Conservation (phyloP, 2,113 vertebrate genomes). For the Seriola quinqueradiata region DNA sequence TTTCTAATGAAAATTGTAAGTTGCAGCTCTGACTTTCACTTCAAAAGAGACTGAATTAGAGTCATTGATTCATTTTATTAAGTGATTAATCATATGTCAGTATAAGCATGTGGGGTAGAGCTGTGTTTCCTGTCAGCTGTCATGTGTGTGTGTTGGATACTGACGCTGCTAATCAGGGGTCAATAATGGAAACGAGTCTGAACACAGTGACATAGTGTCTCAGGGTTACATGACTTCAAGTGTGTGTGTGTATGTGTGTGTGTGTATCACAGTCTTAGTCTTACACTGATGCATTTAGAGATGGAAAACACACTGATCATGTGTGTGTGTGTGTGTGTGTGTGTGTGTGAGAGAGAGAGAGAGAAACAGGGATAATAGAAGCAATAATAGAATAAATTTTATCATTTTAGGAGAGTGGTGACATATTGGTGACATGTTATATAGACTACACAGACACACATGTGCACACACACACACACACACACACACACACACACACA, state of each 20-base stretch:
- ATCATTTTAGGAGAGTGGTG: background rate
- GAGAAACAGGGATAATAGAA: background rate
- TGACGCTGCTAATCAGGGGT: background rate
- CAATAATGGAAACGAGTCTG: background rate
- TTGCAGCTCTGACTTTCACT: background rate
- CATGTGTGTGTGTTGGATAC: background rate
- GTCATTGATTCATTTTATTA: background rate
- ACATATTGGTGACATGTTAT: background rate
- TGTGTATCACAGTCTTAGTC: background rate
- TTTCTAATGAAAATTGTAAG: background rate
- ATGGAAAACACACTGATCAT: background rate
- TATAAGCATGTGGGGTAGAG: background rate
- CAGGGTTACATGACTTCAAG: background rate
- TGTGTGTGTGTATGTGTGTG: conserved; percentile 11
- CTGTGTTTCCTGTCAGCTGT: too few species aligned
- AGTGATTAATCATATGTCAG: background rate
- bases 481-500: conserved; percentile 5
- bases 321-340: conserved; percentile 25
- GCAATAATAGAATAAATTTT: background rate
- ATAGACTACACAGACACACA: background rate
- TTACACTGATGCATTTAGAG: too few species aligned
- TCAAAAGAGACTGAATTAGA: background rate
- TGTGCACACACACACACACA: background rate
- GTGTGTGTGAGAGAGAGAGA: background rate
- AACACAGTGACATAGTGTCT: background rate